Conservation (phyloP, 2,888 invertebrate species). For the Heliconius ismenius region DNA sequence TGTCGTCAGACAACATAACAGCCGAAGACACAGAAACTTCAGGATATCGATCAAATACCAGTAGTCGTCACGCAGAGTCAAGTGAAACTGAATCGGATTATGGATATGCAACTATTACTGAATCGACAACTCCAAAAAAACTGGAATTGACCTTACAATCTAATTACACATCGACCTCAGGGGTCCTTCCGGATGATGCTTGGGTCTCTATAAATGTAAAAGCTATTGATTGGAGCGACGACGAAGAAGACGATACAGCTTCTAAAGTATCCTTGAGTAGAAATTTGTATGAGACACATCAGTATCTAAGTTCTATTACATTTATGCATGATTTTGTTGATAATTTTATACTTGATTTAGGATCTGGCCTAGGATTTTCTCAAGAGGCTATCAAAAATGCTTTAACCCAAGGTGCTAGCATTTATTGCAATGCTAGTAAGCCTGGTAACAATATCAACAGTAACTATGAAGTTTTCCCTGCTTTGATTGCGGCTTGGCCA, state of each 20-base stretch:
- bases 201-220: constrained; percentile 74
- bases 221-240: constrained; percentile 68
- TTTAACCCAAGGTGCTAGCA: constrained; percentile 84
- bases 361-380: constrained; percentile 81
- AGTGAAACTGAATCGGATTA: constrained; percentile 83
- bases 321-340: constrained; percentile 87
- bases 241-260: constrained; percentile 61
- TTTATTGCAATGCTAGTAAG: constrained; percentile 82
- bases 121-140: constrained; percentile 82
- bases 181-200: constrained; percentile 78
- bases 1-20: constrained; percentile 52
- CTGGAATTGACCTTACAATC: constrained; percentile 71
- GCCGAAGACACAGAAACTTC: constrained; percentile 78
- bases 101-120: constrained; percentile 84
- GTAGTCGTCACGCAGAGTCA: constrained; percentile 69
- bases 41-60: constrained; percentile 79
- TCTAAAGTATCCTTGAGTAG: constrained; percentile 61
- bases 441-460: constrained; percentile 64
- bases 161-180: constrained; percentile 67
- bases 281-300: constrained; percentile 69
- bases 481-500: constrained; percentile 88
- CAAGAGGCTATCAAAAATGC: constrained; percentile 78
- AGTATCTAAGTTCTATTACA: constrained; percentile 84
- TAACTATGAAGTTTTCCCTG: constrained; percentile 86
- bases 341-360: constrained; percentile 83